phyloP scores from a whole-genome alignment of 2,888 invertebrate genomes.

The Rotaria socialis region DNA sequence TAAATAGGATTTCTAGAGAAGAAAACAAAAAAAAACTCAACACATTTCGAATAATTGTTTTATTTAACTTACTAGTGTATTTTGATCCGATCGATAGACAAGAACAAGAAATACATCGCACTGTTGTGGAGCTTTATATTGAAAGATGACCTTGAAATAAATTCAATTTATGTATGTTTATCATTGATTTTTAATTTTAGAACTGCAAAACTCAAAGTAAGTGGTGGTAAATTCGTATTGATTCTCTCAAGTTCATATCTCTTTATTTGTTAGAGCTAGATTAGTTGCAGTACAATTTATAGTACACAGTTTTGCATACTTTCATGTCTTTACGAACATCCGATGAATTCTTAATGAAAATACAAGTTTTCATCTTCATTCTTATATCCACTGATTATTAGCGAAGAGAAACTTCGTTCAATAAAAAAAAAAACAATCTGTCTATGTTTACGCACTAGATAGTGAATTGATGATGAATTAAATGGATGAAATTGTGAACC shows the following conservation, averaged over 20 bases:
- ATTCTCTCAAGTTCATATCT: no score
- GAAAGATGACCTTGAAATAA: background rate
- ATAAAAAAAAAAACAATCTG: background rate
- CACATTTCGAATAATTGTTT: background rate
- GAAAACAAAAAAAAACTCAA: background rate
- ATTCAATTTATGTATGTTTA: background rate
- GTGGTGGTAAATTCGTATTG: no score
- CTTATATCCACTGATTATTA: no score
- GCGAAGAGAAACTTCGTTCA: no score
- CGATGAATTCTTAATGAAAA: no score
- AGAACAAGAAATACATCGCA: conserved; percentile 11
- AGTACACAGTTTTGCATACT: no score
- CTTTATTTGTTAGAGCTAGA: no score
- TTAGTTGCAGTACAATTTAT: no score
- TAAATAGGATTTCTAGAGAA: background rate
- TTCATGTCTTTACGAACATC: no score
- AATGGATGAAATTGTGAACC: background rate
- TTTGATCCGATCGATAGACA: conserved; percentile 3
- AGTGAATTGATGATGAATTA: background rate
- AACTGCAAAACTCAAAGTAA: no score
- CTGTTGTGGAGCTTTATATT: background rate
- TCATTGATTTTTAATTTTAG: no score
- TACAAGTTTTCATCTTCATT: no score
- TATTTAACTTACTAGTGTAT: background rate
- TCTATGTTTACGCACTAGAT: background rate